Evolutionary conservation across 1,140 invertebrate genomes (phyloP).

Genomic region (Nixonia krombeini): DNA sequence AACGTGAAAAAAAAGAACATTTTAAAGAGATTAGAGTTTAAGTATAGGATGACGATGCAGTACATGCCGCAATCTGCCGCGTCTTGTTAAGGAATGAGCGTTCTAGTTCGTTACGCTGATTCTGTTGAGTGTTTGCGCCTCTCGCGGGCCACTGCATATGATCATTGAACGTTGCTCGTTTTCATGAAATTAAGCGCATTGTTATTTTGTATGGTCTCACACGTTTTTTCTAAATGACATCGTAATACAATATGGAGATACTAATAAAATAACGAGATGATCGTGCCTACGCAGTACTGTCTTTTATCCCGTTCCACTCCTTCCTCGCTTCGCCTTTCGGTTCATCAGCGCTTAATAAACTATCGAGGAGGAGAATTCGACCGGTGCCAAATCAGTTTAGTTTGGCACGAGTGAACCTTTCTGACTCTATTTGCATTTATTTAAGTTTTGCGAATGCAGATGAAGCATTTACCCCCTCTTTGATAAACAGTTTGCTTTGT

Average conservation of each 20-base stretch:
- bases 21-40: conserved; percentile 24
- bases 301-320: no score
- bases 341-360: no score
- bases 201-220: conserved; percentile 69
- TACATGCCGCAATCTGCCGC: conserved; percentile 41
- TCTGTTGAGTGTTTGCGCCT: conserved; percentile 50
- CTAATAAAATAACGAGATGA: conserved; percentile 57
- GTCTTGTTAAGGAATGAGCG: conserved; percentile 57
- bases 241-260: conserved; percentile 59
- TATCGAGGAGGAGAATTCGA: no score
- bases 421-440: no score
- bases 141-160: conserved; percentile 27
- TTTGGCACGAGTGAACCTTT: no score
- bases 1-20: conserved; percentile 14
- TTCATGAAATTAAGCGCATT: conserved; percentile 66
- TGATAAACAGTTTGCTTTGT: no score
- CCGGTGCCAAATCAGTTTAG: no score
- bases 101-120: conserved; percentile 57
- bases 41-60: conserved; percentile 33
- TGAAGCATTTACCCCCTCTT: no score
- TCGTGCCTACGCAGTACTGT: no score
- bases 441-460: no score
- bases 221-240: conserved; percentile 67
- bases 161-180: conserved; percentile 59
- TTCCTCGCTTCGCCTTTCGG: no score